Evolutionary conservation across 2,797 vertebrate species (phyloP), one percentile per base, ranked within the genome.

Genomic region (Melanotaenia nigrans): DNA sequence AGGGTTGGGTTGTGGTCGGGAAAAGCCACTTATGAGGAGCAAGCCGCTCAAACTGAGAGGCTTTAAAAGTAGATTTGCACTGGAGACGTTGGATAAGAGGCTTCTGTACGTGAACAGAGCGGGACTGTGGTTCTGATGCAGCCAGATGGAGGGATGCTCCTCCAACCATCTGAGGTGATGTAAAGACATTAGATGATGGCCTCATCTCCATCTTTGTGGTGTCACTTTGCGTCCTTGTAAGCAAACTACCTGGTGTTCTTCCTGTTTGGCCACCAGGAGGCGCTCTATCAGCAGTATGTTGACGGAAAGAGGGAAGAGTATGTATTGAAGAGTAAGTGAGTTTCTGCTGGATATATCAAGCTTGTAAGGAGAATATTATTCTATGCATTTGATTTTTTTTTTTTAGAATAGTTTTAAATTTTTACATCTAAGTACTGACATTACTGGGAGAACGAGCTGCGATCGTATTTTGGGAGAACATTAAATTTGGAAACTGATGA

Each of bases 51-150:
- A 73, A 69, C 54, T 36, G 76, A 73, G 85, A 88, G 84, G 75
- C 80, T 86, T 88, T 87, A 76, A 78, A 84, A 75, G 79, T 76
- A 38, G 12, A 85, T 81, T 92, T 91, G 90, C 90, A 91, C 90
- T 88, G 85, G 87, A 86, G 79, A 77, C 0, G 47, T 78, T 54
- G 65, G 62, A 79, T 16, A 8, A 72, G 74, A 58, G 79, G 67
- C 55, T 65, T 70, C 60, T 62, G 87, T 66, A 71, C 6, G 81
- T 85, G 28, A 63, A 0, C 68, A 55, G 67, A 62, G 60, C 2
- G 54, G 9, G 59, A 65, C 40, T 65, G 69, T 54, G 69, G 75
- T 60, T 10, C 0, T 0, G 55, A 64, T 35, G 67, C 36, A 38
- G 68, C 0, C 6, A 59, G 38, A 47, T 20, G 9, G n/a, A 55